Base-by-base conservation (phyloP, 2,888 invertebrate species). In the Xylota segnis region DNA sequence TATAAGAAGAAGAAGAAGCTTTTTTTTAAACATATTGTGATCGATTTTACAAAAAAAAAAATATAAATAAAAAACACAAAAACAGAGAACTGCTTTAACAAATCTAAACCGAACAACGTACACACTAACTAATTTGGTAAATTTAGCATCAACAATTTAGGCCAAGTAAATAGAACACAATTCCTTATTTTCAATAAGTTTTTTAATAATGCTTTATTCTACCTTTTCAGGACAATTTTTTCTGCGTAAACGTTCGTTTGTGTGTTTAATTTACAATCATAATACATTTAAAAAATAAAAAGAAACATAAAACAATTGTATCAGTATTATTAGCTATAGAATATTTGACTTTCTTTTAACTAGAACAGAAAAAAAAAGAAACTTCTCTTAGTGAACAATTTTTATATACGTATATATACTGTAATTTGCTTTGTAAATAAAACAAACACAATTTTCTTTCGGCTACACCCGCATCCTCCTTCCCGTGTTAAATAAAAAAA, bases 281-380 rank as follows among this genome's bases (percentile, higher is more conserved):
- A 65, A 50, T 50, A 70, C 65, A 66, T 76, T 47, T 27, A 23
- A 27, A 29, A 14, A 65, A 70, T 59, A 72, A 23, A 59, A 68
- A n/a, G n/a, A n/a, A n/a, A n/a, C n/a, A n/a, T n/a, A n/a, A 71
- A 58, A 77, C 14, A 71, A 72, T 86, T 86, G 61, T 72, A 86
- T 86, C 86, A 86, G 86, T 86, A 86, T 86, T 86, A 86, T 86
- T 86, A 86, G 86, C 68, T 75, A 74, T 84, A 84, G 82, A 72
- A 61, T 54, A 83, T 50, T 71, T 63, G 43, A 50, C 50, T 79
- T 81, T 77, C 70, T 77, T 65, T 71, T 66, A 66, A 78, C 34
- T 70, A 70, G 45, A 32, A 10, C 37, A 37, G 10, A 12, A 65
- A 66, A 54, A 66, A 40, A 40, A 59, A 71, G 32, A 50, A 65